phyloP scores from a whole-genome alignment of 2,888 invertebrate species.

The Hemaris fuciformis region DNA sequence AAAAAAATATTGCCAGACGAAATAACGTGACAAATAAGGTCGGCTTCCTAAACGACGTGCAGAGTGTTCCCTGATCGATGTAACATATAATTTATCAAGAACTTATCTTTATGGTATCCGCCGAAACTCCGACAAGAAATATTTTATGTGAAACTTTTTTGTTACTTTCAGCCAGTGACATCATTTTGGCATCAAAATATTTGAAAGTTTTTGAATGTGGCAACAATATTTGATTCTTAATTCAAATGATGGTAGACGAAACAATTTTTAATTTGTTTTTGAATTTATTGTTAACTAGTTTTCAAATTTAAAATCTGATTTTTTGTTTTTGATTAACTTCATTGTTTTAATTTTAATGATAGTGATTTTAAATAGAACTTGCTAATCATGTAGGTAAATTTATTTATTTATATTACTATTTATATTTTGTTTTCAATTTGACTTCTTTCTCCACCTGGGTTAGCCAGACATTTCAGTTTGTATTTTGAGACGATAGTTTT shows the following conservation, averaged over 20 bases:
- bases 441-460: no score
- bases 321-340: no score
- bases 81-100: constrained; percentile 35
- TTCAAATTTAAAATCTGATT: no score
- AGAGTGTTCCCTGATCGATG: constrained; percentile 32
- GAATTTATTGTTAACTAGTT: not conserved
- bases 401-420: no score
- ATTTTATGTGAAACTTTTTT: constrained; percentile 20
- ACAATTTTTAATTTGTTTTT: not conserved
- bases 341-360: no score
- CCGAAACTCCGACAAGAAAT: constrained; percentile 13
- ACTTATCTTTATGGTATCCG: constrained; percentile 21
- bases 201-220: not conserved
- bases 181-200: not conserved
- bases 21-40: constrained; percentile 9
- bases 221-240: not conserved
- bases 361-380: no score
- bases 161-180: constrained; percentile 24
- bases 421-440: no score
- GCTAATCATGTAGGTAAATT: no score
- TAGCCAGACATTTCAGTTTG: no score
- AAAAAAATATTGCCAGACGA: constrained; percentile 5
- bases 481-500: no score
- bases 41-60: constrained; percentile 12
- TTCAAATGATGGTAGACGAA: not conserved